phyloP scores from a whole-genome alignment of 2,888 invertebrate genomes.

The Meghimatium bilineatum region DNA sequence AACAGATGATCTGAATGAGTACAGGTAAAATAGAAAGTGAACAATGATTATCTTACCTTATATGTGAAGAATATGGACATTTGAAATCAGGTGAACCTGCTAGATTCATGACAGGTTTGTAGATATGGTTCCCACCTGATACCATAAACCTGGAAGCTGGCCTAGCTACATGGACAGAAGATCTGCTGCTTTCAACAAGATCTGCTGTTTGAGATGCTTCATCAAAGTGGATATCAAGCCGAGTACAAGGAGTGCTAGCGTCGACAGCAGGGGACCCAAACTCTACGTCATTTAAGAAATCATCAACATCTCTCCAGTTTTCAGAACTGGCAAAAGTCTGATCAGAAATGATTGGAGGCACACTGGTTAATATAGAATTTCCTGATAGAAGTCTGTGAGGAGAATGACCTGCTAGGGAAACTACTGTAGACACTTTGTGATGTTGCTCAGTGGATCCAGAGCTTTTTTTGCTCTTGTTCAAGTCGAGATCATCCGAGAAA shows the following conservation, averaged over 20 bases:
- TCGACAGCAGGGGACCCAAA: conserved; percentile 73
- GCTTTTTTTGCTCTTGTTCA: conserved; percentile 52
- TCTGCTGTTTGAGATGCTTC: conserved; percentile 50
- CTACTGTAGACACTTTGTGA: conserved; percentile 45
- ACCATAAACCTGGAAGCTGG: conserved; percentile 44
- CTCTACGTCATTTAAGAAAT: conserved; percentile 67
- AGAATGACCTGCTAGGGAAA: conserved; percentile 30
- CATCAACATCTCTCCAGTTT: conserved; percentile 56
- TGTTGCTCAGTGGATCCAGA: conserved; percentile 41
- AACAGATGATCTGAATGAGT: not conserved
- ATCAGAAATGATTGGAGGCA: conserved; percentile 35
- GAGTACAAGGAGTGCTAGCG: conserved; percentile 54
- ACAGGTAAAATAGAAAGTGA: not conserved
- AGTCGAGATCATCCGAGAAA: conserved; percentile 67
- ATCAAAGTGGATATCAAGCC: conserved; percentile 24
- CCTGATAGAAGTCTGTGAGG: conserved; percentile 25
- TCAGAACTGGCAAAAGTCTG: conserved; percentile 6
- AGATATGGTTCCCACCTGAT: conserved; percentile 64
- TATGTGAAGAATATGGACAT: conserved; percentile 67
- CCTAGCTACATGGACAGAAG: conserved; percentile 6
- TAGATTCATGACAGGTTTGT: conserved; percentile 70
- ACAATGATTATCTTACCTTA: conserved; percentile 54
- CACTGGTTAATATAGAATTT: conserved; percentile 39
- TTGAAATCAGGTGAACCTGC: conserved; percentile 71
- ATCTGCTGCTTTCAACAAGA: not conserved